Evolutionary conservation across 2,888 invertebrate species (phyloP).

Genomic region (Callosobruchus maculatus): DNA sequence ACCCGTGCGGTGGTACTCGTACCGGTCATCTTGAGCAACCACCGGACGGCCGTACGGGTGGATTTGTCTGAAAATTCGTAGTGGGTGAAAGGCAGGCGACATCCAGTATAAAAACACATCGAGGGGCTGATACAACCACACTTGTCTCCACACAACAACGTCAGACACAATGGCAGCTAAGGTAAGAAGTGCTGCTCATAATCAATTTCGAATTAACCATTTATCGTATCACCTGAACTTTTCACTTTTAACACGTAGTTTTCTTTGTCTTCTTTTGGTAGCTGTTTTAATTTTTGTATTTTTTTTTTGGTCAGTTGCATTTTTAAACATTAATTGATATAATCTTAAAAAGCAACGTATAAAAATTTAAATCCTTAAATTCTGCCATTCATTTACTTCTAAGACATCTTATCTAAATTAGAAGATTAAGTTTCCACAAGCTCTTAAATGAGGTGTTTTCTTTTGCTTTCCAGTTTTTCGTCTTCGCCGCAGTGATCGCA

Average conservation of each 20-base stretch:
- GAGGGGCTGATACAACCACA: neutral
- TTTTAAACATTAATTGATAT: no score
- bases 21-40: neutral
- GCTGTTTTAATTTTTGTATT: no score
- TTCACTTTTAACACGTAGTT: no score
- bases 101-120: neutral
- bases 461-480: conserved; percentile 27
- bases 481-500: conserved; percentile 32
- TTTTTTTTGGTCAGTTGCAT: no score
- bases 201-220: neutral
- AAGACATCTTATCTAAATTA: no score
- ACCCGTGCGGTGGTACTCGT: neutral
- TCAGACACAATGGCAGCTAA: neutral
- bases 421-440: no score
- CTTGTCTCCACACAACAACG: neutral
- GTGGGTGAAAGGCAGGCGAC: neutral
- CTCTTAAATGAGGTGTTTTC: no score
- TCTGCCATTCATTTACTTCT: no score
- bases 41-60: neutral
- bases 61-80: neutral
- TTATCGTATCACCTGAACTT: no score
- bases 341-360: no score
- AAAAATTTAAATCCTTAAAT: no score
- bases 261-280: no score
- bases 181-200: neutral